A percentile compares a stretch with the other conserved stretches of the same genome.
These are phyloP conservation scores for Linurgus olivaceus DNA, from an alignment of 2,797 vertebrate genomes.

Conservation along the genomic window DNA sequence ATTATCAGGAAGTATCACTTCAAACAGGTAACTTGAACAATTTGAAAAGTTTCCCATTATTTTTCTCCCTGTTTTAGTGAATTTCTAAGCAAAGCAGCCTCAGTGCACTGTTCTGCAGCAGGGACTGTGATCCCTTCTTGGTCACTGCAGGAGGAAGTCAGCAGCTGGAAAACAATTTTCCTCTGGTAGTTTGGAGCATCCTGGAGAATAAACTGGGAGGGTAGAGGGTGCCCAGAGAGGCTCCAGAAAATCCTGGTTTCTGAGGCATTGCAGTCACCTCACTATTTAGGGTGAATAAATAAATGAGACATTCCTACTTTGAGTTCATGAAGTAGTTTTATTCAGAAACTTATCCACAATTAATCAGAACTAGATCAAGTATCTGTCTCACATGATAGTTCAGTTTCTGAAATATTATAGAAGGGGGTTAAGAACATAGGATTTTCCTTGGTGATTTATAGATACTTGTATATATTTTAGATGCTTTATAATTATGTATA, in stretches of 20 bases:
- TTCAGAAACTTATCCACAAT: neutral
- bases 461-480: neutral
- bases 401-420: neutral
- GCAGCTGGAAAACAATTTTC: neutral
- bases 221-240: neutral
- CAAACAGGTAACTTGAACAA: neutral
- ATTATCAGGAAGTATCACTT: neutral
- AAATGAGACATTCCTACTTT: neutral
- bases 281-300: neutral
- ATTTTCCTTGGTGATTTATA: neutral
- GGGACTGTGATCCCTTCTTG: neutral
- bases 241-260: neutral
- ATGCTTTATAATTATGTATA: neutral
- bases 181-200: neutral
- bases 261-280: neutral
- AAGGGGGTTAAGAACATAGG: accelerated
- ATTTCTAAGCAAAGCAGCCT: neutral
- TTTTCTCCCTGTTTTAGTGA: neutral
- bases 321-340: neutral
- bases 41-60: neutral
- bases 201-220: neutral
- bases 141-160: neutral
- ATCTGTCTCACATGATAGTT: neutral
- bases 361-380: neutral
- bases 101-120: neutral